Base-by-base conservation (phyloP, 1,140 invertebrate genomes). In the Drosophila tristis region DNA sequence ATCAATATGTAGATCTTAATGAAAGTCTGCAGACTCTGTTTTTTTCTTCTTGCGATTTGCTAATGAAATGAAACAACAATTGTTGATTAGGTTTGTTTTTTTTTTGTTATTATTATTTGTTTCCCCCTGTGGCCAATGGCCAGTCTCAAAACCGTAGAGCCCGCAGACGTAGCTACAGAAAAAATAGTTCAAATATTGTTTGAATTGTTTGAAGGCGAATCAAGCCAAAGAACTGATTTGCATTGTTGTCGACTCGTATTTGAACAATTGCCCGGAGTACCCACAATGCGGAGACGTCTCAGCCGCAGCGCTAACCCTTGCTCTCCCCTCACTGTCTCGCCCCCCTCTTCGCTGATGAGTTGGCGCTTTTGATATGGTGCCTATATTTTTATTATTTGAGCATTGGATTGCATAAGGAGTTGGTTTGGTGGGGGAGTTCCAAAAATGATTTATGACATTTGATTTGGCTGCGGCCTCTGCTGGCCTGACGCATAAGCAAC, bases 401-500 rank as follows among this genome's bases (percentile, higher is more conserved):
- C 45, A 26, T 62, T 75, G 63, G 66, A 82, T 87, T 87, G 82
- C 84, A 89, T 89, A 89, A 89, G 82, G 59, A 39, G 48, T 50
- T 4, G n/a, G 47, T 50, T 4, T 20, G 47, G 29, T 15, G 42
- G 59, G 49, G 39, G 16, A 50, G 45, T 23, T 23, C 13, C 8
- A 26, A 63, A 82, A 87, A 87, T 87, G 82, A 87, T 87, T 87
- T 82, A 87, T 87, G 75, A 61, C 84, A 62, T 79, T 60, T 75
- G 78, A 86, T 70, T 47, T 31, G 49, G 15, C 29, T 50, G 78
- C 48, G 79, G 75, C 61, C 31, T 50, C 45, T 57, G 67, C 73
- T 82, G 62, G 61, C 23, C 23, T 4, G 23, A 4, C 62, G 61
- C 50, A 65, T 59, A 58, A 58, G 70, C 73, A 65, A 74, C 71